A percentile compares a stretch with the other conserved stretches of the same genome.
Conservation (phyloP, 2,888 invertebrate genomes). For the Epirrhoe tristata region DNA sequence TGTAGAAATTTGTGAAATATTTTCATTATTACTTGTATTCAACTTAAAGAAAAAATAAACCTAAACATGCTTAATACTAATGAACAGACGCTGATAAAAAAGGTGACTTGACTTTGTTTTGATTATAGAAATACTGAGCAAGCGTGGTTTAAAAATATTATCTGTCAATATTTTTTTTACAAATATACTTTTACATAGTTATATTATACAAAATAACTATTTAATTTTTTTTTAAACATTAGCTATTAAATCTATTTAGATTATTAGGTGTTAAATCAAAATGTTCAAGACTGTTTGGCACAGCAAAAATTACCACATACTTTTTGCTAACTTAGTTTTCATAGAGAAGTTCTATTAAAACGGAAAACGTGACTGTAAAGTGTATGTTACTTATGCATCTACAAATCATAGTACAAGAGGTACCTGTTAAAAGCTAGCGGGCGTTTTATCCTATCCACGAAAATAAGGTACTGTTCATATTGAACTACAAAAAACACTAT, state of each 20-base stretch:
- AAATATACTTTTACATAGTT: too few species aligned
- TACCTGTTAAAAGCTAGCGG: slow-evolving; percentile 27
- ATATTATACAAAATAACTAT: too few species aligned
- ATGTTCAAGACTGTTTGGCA: too few species aligned
- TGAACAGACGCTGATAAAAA: slow-evolving; percentile 5
- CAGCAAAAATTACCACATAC: too few species aligned
- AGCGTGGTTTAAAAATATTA: too few species aligned
- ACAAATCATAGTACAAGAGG: slow-evolving; percentile 31
- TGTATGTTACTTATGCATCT: slow-evolving; percentile 5
- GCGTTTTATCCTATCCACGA: slow-evolving; percentile 27
- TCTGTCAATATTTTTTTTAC: too few species aligned
- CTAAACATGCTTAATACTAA: slow-evolving; percentile 8
- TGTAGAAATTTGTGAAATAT: neutral
- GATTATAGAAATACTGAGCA: too few species aligned
- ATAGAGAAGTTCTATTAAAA: neutral
- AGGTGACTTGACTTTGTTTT: slow-evolving; percentile 3
- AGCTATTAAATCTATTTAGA: too few species aligned
- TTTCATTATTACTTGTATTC: neutral
- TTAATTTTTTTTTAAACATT: too few species aligned
- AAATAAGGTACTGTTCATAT: slow-evolving; percentile 19
- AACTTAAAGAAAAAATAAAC: neutral
- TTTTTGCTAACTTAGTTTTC: neutral
- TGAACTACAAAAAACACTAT: neutral
- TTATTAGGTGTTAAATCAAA: too few species aligned
- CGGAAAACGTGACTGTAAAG: slow-evolving; percentile 3